phyloP scores from a whole-genome alignment of 2,113 vertebrate genomes.

The Laticauda colubrina region DNA sequence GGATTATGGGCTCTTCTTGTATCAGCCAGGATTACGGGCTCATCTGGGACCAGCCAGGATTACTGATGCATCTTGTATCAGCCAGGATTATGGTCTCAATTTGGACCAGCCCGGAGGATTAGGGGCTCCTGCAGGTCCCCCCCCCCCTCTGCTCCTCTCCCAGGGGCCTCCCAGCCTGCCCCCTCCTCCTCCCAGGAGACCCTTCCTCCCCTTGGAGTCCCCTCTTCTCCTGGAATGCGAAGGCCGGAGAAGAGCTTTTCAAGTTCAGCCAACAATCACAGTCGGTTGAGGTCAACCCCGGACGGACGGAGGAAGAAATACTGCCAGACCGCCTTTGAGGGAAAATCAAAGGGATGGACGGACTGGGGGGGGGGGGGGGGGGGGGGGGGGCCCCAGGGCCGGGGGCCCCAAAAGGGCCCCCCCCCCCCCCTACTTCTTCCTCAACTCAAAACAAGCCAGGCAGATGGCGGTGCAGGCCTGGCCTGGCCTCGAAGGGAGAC shows the following conservation, averaged over 20 bases:
- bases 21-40: no score
- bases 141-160: slow-evolving; percentile 27
- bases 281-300: background rate
- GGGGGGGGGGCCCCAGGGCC: background rate
- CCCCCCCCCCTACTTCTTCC: background rate
- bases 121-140: no score
- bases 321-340: fast-evolving
- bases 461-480: background rate
- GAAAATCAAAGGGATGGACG: background rate
- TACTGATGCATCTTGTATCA: fast-evolving
- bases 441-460: background rate
- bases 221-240: slow-evolving; percentile 60
- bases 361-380: no score
- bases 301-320: background rate
- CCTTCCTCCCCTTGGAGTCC: slow-evolving; percentile 55
- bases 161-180: slow-evolving; percentile 17
- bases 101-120: fast-evolving
- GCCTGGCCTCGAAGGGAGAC: background rate
- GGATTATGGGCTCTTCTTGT: no score
- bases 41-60: no score
- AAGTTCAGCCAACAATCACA: slow-evolving; percentile 54
- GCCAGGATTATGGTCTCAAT: no score
- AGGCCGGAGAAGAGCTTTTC: slow-evolving; percentile 56
- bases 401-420: background rate
- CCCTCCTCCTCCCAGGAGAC: slow-evolving; percentile 34